Percentiles rank a stretch among this genome's conserved stretches.
Conservation (phyloP, 1,140 invertebrate species). For the Pantala flavescens region DNA sequence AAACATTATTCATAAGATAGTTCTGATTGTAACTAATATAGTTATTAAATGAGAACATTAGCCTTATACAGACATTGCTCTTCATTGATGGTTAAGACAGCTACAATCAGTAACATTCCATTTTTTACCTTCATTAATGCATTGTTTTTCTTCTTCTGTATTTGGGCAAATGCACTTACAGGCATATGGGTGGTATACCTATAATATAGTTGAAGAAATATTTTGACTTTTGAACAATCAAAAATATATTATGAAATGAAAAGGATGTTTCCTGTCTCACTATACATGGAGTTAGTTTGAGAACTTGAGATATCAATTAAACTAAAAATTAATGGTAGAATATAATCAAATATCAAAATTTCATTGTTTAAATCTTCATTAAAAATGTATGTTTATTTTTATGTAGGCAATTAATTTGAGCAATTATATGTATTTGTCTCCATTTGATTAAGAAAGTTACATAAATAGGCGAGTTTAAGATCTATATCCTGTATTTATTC, state of each 20-base stretch:
- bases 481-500: background rate
- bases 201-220: background rate
- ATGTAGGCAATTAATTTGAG: no score
- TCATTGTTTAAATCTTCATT: no score
- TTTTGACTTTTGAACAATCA: background rate
- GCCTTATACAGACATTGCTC: background rate
- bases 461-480: no score
- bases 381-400: no score
- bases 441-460: no score
- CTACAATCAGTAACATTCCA: background rate
- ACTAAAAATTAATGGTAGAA: no score
- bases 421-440: no score
- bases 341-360: no score
- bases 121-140: background rate
- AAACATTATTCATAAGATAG: background rate
- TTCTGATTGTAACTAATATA: background rate
- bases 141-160: background rate
- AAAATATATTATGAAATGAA: background rate
- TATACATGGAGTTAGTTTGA: background rate
- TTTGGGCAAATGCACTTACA: background rate
- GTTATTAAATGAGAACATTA: background rate
- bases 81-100: background rate
- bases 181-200: background rate
- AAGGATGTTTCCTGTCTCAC: background rate
- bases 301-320: background rate